phyloP scores from a whole-genome alignment of 2,888 invertebrate species.

The Drosophila multiciliata region DNA sequence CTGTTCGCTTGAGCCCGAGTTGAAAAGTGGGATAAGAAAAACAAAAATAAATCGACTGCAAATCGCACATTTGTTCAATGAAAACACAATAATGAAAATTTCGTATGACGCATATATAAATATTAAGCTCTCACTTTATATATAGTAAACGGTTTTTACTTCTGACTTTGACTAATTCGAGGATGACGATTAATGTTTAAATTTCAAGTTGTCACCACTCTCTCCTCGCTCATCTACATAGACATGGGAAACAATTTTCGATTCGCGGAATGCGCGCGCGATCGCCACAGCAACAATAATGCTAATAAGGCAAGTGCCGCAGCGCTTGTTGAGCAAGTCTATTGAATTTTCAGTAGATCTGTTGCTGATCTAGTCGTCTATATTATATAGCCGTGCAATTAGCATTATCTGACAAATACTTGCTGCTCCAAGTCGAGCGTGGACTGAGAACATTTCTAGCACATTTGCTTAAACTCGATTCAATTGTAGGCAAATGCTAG shows the following conservation, averaged over 20 bases:
- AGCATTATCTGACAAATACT: conserved; percentile 47
- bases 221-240: not conserved
- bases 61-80: conserved; percentile 28
- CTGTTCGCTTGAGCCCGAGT: conserved; percentile 10
- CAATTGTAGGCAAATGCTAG: conserved; percentile 30
- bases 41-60: conserved; percentile 6
- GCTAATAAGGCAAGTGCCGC: conserved; percentile 42
- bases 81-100: conserved; percentile 22
- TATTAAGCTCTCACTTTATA: conserved; percentile 1
- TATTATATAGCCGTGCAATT: conserved; percentile 54
- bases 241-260: conserved; percentile 12
- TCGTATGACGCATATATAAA: conserved; percentile 6
- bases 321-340: conserved; percentile 58
- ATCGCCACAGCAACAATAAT: conserved; percentile 34
- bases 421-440: conserved; percentile 24
- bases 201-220: conserved; percentile 24
- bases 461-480: conserved; percentile 12
- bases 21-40: not conserved
- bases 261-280: conserved; percentile 46
- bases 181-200: conserved; percentile 26
- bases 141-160: conserved; percentile 19
- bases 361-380: conserved; percentile 39
- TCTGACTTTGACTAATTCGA: conserved; percentile 23
- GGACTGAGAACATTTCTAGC: conserved; percentile 19
- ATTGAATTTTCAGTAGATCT: conserved; percentile 32